phyloP scores from a whole-genome alignment of 1,140 invertebrate species.

The Pteromalus puparum region DNA sequence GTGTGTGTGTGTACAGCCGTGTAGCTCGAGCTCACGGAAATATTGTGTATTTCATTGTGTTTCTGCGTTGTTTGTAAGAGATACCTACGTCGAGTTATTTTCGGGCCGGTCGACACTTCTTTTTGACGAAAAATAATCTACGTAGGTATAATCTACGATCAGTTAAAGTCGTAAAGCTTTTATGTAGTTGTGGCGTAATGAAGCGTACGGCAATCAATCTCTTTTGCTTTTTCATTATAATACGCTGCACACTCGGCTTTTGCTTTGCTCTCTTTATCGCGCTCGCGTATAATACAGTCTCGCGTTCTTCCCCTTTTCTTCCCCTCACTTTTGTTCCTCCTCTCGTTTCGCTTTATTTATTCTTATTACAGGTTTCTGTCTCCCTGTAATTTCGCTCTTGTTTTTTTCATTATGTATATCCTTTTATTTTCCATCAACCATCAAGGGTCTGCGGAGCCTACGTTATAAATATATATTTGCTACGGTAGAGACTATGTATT shows the following conservation, averaged over 20 bases:
- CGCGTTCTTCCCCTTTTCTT: constrained; percentile 16
- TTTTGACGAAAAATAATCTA: too few relatives aligned
- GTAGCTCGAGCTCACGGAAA: not conserved
- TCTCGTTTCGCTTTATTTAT: constrained; percentile 18
- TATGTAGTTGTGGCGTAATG: not conserved
- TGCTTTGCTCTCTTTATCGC: constrained; percentile 19
- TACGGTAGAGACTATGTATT: not conserved
- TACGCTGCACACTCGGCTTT: constrained; percentile 17
- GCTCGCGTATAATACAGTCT: not conserved
- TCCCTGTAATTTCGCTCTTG: constrained; percentile 17
- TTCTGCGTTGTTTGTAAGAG: not conserved
- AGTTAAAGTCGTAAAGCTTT: not conserved
- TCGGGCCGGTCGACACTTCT: too few relatives aligned
- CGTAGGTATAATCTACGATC: too few relatives aligned
- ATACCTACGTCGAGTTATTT: not conserved
- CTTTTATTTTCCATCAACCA: constrained; percentile 6
- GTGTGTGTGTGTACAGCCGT: not conserved
- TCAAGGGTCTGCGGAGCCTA: not conserved
- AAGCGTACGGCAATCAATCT: constrained; percentile 14
- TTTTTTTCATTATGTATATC: not conserved
- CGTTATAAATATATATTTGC: not conserved
- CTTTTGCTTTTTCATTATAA: constrained; percentile 25
- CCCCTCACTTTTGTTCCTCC: not conserved
- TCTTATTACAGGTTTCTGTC: not conserved
- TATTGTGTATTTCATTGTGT: not conserved